Evolutionary conservation across 2,888 invertebrate genomes (phyloP).

Genomic region (Nebria brevicollis): DNA sequence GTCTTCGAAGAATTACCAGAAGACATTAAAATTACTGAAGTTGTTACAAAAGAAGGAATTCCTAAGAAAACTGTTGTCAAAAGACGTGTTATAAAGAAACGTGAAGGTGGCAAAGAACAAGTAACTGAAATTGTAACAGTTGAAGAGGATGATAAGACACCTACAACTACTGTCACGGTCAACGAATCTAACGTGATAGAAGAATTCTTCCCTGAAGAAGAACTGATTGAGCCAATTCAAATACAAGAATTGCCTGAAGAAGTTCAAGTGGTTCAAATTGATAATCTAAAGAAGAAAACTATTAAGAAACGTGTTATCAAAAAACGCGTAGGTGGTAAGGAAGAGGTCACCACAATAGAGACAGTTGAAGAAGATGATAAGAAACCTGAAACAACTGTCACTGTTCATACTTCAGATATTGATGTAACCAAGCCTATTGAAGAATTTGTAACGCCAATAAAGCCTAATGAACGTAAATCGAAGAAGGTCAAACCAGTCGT

Average conservation of each 20-base stretch:
- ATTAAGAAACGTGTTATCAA: constrained; percentile 57
- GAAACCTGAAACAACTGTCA: constrained; percentile 56
- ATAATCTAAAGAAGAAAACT: constrained; percentile 50
- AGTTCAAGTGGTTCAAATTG: constrained; percentile 54
- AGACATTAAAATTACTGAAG: constrained; percentile 59
- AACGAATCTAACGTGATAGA: constrained; percentile 54
- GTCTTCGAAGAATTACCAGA: constrained; percentile 58
- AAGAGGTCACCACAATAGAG: constrained; percentile 62
- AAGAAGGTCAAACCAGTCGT: constrained; percentile 47
- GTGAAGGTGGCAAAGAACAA: constrained; percentile 51
- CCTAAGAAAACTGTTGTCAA: constrained; percentile 49
- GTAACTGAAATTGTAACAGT: constrained; percentile 53
- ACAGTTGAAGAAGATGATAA: constrained; percentile 60
- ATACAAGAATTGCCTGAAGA: constrained; percentile 52
- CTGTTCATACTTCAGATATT: constrained; percentile 59
- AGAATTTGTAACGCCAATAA: constrained; percentile 27
- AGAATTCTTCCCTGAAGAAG: constrained; percentile 49
- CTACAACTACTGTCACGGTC: constrained; percentile 52
- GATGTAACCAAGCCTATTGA: constrained; percentile 51
- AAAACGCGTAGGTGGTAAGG: constrained; percentile 61
- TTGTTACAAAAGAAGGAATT: constrained; percentile 52
- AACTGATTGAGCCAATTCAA: constrained; percentile 51
- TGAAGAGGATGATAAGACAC: constrained; percentile 54
- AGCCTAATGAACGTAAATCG: constrained; percentile 51
- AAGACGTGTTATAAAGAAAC: constrained; percentile 50